Evolutionary conservation across 2,797 vertebrate species (phyloP), one percentile per base, ranked within the genome.

Genomic region (Choloepus didactylus): DNA sequence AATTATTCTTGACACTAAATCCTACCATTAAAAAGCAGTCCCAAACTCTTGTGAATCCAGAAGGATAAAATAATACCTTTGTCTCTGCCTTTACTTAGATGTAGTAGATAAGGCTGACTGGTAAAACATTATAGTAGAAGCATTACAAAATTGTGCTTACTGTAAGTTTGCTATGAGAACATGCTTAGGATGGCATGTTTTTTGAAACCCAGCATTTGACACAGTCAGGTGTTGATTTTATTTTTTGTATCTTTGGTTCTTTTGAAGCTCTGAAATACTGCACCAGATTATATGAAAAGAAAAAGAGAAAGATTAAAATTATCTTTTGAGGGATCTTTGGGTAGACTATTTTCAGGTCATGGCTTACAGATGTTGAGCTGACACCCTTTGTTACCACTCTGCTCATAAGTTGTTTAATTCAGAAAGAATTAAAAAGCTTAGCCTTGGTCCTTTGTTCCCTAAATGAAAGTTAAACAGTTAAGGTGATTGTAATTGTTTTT

Each of bases 131-230:
- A 16, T 44, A n/a, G 46, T 27, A 67, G 41, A 76, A 35, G 80
- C 60, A 44, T 87, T 59, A 41, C 19, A 69, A 70, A 73, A 38
- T 72, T 75, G 9, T 90, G 23, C 44, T 76, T 72, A 70, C 15
- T 93, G 60, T 11, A 54, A 35, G 72, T 90, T 84, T 35, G 2
- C 56, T 82, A 82, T 73, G 29, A 80, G 89, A 81, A 67, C 41
- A 8, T 70, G 23, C 66, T 44, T 69, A 62, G 89, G 49, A 41
- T 69, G 9, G 35, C 14, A 8, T 79, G 35, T 81, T 91, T 94
- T 96, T 89, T 23, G 80, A 91, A 93, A 89, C 49, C n/a, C 83
- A 69, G 67, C 31, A 64, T 87, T 93, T 73, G 70, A 91, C 16
- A 75, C 19, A 73, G 25, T 88, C 41, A 46, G 56, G 56, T 92